These are phyloP conservation scores for Perithous albicinctus DNA, from an alignment of 2,888 invertebrate species.

Conservation along the genomic window DNA sequence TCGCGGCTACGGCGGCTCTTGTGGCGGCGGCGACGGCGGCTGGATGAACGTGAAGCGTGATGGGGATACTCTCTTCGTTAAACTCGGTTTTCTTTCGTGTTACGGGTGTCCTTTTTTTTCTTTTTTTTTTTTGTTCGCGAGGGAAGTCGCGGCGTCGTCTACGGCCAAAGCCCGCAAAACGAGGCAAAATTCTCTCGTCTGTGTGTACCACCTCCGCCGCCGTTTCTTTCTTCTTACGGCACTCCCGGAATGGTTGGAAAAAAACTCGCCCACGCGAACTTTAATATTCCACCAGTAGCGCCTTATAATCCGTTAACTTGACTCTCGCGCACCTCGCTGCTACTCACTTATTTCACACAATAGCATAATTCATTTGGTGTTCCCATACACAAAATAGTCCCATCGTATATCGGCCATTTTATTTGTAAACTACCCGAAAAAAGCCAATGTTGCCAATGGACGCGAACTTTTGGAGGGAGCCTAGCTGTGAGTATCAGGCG, in stretches of 20 bases:
- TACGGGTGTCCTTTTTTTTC: too few species aligned
- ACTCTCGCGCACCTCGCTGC: conserved; percentile 75
- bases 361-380: conserved; percentile 79
- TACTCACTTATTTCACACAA: conserved; percentile 80
- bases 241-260: conserved; percentile 68
- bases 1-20: conserved; percentile 39
- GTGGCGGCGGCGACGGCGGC: conserved; percentile 42
- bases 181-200: too few species aligned
- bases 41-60: conserved; percentile 51
- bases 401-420: conserved; percentile 85
- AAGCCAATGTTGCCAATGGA: conserved; percentile 82
- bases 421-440: conserved; percentile 84
- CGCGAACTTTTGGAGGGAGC: conserved; percentile 82
- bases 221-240: conserved; percentile 73
- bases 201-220: too few species aligned
- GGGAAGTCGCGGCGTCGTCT: conserved; percentile 70
- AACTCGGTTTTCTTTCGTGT: too few species aligned
- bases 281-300: not conserved
- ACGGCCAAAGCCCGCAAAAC: conserved; percentile 52
- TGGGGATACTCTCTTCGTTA: too few species aligned
- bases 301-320: conserved; percentile 67
- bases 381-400: conserved; percentile 83
- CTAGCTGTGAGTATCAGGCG: conserved; percentile 62
- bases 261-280: not conserved
- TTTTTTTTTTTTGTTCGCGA: conserved; percentile 5